Evolutionary conservation across 2,888 invertebrate species (phyloP).

Genomic region (Lithophane socia): DNA sequence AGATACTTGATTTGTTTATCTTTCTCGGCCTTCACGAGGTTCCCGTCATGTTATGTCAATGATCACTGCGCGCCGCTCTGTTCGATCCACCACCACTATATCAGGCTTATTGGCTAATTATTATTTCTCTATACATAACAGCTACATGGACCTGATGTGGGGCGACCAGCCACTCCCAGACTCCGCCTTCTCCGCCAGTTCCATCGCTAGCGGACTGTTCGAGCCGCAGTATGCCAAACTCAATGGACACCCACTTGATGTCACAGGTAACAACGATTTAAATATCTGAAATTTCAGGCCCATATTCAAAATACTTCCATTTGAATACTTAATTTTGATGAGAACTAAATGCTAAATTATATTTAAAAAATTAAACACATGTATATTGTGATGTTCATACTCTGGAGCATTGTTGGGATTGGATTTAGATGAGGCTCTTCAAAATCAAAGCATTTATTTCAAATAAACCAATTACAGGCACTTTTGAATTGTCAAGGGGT

Average conservation of each 20-base stretch:
- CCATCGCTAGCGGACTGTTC: conserved; percentile 83
- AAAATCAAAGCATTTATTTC: no score
- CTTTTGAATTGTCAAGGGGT: no score
- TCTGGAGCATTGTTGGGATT: neutral
- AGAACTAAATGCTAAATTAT: neutral
- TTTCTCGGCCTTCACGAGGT: no score
- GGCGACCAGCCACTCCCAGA: conserved; percentile 87
- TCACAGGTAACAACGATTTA: conserved; percentile 46
- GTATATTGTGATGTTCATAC: neutral
- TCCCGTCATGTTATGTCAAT: no score
- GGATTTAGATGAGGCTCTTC: neutral
- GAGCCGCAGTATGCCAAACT: conserved; percentile 89
- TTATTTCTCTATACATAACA: conserved; percentile 43
- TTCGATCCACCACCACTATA: no score
- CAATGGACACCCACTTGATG: conserved; percentile 68
- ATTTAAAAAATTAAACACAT: neutral
- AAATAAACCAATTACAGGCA: no score
- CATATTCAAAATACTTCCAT: neutral
- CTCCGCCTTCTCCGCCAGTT: conserved; percentile 91
- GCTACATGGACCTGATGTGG: conserved; percentile 83
- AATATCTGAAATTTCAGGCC: neutral
- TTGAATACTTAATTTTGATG: neutral
- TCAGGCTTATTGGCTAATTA: no score
- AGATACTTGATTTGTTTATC: no score
- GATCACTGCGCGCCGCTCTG: no score